Percentiles rank a stretch among this genome's conserved stretches.
Evolutionary conservation across 2,888 invertebrate genomes (phyloP).

Genomic region (Seladonia tumulorum): DNA sequence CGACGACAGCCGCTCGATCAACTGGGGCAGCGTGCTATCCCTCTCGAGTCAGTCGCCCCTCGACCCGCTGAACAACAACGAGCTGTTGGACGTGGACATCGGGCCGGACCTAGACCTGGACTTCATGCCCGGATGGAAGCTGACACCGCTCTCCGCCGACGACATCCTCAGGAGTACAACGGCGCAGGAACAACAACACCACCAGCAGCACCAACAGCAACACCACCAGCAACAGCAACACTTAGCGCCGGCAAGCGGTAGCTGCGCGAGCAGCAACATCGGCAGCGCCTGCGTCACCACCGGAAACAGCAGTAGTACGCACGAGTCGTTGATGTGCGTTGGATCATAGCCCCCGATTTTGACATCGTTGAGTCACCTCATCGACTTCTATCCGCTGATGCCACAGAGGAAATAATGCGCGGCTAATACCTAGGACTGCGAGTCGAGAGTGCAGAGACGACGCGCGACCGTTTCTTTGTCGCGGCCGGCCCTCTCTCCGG

Average conservation of each 20-base stretch:
- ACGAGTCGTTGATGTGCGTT: constrained; percentile 83
- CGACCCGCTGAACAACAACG: constrained; percentile 92
- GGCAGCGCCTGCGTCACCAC: constrained; percentile 67
- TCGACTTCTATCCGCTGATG: constrained; percentile 82
- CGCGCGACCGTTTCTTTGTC: background rate
- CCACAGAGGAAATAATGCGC: constrained; percentile 75
- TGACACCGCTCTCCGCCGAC: constrained; percentile 85
- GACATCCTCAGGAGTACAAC: constrained; percentile 84
- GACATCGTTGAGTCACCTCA: constrained; percentile 83
- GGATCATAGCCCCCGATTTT: constrained; percentile 83
- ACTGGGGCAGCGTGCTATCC: constrained; percentile 96
- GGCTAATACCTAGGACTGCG: constrained; percentile 24
- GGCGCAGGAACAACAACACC: constrained; percentile 72
- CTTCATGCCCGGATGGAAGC: constrained; percentile 86
- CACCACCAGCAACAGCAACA: constrained; percentile 67
- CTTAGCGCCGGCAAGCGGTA: constrained; percentile 64
- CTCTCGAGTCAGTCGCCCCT: constrained; percentile 94
- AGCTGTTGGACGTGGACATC: constrained; percentile 88
- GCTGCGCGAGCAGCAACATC: constrained; percentile 67
- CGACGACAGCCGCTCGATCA: constrained; percentile 90
- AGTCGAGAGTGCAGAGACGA: constrained; percentile 20
- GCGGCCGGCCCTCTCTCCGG: constrained; percentile 34
- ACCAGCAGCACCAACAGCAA: constrained; percentile 67
- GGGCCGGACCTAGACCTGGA: constrained; percentile 88
- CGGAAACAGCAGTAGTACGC: constrained; percentile 76